phyloP scores from a whole-genome alignment of 2,113 vertebrate genomes.

The Terrapene triunguis region DNA sequence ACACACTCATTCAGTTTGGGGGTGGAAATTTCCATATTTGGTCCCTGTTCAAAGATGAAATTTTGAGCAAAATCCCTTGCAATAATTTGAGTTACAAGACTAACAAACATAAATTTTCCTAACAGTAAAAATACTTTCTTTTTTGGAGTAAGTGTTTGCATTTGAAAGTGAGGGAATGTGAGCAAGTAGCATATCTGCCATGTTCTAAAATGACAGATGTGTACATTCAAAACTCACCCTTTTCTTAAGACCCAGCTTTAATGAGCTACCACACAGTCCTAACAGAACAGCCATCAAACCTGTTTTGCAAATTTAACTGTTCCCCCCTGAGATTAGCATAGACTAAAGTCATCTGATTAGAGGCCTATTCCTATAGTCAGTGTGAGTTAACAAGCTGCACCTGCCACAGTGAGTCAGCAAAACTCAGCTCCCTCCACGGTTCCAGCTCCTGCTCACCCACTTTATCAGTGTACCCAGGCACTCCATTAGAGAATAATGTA shows the following conservation, averaged over 20 bases:
- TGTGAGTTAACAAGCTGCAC: neutral
- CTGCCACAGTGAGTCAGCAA: neutral
- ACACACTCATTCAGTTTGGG: neutral
- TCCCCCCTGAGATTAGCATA: neutral
- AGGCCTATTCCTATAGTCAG: neutral
- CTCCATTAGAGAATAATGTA: neutral
- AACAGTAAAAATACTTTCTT: neutral
- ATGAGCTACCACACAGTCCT: neutral
- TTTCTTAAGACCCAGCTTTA: neutral
- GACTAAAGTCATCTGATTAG: neutral
- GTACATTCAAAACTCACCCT: neutral
- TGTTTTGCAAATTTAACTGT: neutral
- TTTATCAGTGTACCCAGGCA: neutral
- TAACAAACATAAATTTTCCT: neutral
- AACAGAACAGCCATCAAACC: neutral
- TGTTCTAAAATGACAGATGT: neutral
- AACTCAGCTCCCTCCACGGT: neutral
- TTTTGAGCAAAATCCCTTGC: neutral
- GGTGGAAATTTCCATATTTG: neutral
- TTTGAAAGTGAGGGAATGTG: neutral
- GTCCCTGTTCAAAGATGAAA: neutral
- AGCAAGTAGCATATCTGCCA: neutral
- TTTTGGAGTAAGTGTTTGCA: neutral
- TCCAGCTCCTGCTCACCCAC: neutral
- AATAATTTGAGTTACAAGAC: neutral